Percentiles rank a stretch among this genome's conserved stretches.
Conservation (phyloP, 2,113 vertebrate species). For the Pterophyllum scalare region DNA sequence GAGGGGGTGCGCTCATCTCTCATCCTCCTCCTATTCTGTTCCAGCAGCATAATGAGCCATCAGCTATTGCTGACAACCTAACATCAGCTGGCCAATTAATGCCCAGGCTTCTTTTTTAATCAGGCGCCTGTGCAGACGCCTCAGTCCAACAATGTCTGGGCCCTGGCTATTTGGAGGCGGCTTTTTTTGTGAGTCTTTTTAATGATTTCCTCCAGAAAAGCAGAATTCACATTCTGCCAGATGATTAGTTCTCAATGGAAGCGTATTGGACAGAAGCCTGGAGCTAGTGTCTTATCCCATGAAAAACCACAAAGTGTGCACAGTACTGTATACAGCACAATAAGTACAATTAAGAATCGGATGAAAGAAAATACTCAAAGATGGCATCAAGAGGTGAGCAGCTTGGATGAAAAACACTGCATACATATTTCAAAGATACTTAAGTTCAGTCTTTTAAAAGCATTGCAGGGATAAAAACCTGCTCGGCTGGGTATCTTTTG, state of each 20-base stretch:
- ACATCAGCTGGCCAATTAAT: slow-evolving; percentile 78
- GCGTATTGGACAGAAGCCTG: slow-evolving; percentile 60
- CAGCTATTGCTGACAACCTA: slow-evolving; percentile 74
- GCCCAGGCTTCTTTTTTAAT: slow-evolving; percentile 72
- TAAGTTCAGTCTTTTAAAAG: slow-evolving; percentile 23
- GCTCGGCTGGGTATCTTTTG: slow-evolving; percentile 9
- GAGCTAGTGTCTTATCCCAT: slow-evolving; percentile 54
- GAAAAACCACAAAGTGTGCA: slow-evolving; percentile 39
- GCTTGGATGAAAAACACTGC: slow-evolving; percentile 30
- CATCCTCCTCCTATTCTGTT: slow-evolving; percentile 57
- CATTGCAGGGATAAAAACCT: slow-evolving; percentile 23
- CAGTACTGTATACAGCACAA: slow-evolving; percentile 39
- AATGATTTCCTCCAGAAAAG: slow-evolving; percentile 68
- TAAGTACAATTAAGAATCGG: slow-evolving; percentile 52
- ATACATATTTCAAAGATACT: slow-evolving; percentile 45
- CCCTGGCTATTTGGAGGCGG: slow-evolving; percentile 43
- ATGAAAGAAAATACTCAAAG: slow-evolving; percentile 31
- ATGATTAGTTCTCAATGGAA: slow-evolving; percentile 65
- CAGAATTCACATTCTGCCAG: slow-evolving; percentile 60
- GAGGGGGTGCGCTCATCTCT: slow-evolving; percentile 51
- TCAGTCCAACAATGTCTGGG: slow-evolving; percentile 62
- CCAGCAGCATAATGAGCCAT: slow-evolving; percentile 69
- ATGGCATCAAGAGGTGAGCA: slow-evolving; percentile 28
- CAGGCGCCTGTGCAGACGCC: slow-evolving; percentile 67
- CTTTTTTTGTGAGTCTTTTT: slow-evolving; percentile 41